Evolutionary conservation across 2,797 vertebrate genomes (phyloP).

Genomic region (Propithecus perrieri): DNA sequence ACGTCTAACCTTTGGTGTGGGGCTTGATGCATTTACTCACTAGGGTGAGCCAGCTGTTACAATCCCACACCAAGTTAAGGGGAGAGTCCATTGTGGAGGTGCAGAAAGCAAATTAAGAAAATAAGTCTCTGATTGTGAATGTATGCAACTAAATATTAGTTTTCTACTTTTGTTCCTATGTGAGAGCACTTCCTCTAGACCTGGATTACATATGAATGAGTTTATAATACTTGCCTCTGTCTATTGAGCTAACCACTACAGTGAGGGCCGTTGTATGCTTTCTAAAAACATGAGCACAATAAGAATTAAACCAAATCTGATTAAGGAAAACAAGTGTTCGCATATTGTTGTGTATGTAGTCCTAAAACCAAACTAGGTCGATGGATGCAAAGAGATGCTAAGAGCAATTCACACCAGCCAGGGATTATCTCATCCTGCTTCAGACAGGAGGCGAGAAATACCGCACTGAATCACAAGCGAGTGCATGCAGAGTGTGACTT

Average conservation of each 20-base stretch:
- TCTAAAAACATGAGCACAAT: neutral
- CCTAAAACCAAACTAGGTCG: neutral
- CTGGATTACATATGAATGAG: neutral
- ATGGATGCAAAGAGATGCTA: neutral
- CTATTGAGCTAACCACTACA: neutral
- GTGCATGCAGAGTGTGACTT: slow-evolving; percentile 17
- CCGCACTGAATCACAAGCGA: neutral
- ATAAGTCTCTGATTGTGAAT: neutral
- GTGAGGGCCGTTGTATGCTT: neutral
- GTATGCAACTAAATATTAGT: neutral
- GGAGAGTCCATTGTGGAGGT: too few relatives aligned
- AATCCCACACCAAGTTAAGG: neutral
- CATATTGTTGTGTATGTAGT: neutral
- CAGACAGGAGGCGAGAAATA: slow-evolving; percentile 11
- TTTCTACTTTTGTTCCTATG: neutral
- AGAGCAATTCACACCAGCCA: neutral
- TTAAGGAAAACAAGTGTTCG: neutral
- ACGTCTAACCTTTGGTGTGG: neutral
- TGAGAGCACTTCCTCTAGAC: neutral
- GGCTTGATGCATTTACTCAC: neutral
- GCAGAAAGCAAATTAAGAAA: neutral
- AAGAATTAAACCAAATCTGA: neutral
- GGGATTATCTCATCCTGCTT: slow-evolving; percentile 25
- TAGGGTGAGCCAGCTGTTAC: neutral
- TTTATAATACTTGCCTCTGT: neutral